These are phyloP conservation scores for Naja naja DNA, from an alignment of 2,113 vertebrate genomes.

Conservation along the genomic window DNA sequence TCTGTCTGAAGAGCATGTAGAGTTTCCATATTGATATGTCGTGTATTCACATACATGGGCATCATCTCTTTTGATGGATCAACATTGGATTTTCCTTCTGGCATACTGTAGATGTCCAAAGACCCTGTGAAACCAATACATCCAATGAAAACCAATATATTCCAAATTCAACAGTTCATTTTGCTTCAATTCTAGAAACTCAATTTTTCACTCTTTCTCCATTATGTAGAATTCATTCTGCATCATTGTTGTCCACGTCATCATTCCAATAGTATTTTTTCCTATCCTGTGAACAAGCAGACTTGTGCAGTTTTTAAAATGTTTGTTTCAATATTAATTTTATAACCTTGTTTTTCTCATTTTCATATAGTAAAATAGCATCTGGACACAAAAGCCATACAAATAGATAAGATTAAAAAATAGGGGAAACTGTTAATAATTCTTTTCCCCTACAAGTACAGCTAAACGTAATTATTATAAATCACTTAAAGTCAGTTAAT, in stretches of 20 bases:
- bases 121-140: conserved; percentile 73
- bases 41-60: conserved; percentile 90
- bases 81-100: conserved; percentile 74
- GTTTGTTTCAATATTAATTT: background rate
- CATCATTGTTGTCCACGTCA: background rate
- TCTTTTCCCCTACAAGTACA: background rate
- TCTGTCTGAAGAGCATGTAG: conserved; percentile 74
- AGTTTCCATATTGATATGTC: conserved; percentile 80
- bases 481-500: background rate
- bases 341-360: background rate
- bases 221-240: background rate
- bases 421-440: background rate
- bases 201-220: background rate
- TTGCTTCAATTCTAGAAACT: background rate
- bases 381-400: background rate
- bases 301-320: background rate
- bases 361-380: background rate
- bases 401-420: background rate
- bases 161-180: background rate
- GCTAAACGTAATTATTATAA: background rate
- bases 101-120: conserved; percentile 76
- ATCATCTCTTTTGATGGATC: conserved; percentile 68
- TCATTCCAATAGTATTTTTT: background rate
- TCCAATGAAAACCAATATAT: background rate
- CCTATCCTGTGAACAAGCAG: background rate